These are phyloP conservation scores for Wiebesia pumilae DNA, from an alignment of 1,140 invertebrate species.

Conservation along the genomic window DNA sequence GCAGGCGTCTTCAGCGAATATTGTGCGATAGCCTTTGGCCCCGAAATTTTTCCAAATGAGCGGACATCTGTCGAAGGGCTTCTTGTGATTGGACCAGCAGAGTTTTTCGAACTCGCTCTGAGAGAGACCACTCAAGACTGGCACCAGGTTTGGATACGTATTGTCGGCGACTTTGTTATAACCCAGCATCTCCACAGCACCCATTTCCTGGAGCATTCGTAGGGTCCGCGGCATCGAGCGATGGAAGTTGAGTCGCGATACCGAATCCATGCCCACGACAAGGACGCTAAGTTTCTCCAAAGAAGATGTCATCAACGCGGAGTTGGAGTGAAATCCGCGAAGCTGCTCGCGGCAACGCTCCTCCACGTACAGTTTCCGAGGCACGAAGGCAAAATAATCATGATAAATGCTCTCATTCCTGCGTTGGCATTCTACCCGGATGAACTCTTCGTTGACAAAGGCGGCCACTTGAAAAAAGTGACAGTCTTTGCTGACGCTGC, in stretches of 20 bases:
- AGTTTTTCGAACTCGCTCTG: conserved; percentile 77
- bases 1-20: conserved; percentile 77
- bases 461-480: conserved; percentile 70
- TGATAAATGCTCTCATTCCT: conserved; percentile 76
- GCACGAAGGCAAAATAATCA: conserved; percentile 82
- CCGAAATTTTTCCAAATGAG: conserved; percentile 78
- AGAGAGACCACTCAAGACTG: conserved; percentile 81
- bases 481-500: conserved; percentile 70
- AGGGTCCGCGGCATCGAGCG: conserved; percentile 86
- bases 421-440: conserved; percentile 78
- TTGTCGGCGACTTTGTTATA: conserved; percentile 91
- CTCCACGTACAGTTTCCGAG: conserved; percentile 72
- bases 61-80: conserved; percentile 78
- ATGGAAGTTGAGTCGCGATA: conserved; percentile 89
- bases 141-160: conserved; percentile 88
- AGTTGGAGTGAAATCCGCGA: background rate
- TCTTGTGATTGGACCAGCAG: conserved; percentile 75
- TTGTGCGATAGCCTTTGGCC: conserved; percentile 74
- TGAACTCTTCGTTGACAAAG: conserved; percentile 77
- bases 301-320: background rate
- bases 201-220: conserved; percentile 77
- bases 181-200: conserved; percentile 82
- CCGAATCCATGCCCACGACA: conserved; percentile 89
- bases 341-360: conserved; percentile 53
- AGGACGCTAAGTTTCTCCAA: conserved; percentile 78